phyloP scores from a whole-genome alignment of 1,140 invertebrate species.

The Papilio machaon region DNA sequence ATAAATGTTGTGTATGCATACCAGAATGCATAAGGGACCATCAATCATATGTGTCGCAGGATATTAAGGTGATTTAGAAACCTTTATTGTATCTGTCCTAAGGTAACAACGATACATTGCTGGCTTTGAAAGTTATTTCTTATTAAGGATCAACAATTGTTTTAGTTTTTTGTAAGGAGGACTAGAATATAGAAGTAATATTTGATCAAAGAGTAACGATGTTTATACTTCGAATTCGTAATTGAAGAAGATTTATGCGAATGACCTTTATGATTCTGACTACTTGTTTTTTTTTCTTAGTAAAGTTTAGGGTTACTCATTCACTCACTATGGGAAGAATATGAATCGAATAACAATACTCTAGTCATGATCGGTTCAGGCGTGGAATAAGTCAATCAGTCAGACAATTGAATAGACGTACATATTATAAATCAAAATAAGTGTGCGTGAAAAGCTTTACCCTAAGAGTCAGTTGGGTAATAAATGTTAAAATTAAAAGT shows the following conservation, averaged over 20 bases:
- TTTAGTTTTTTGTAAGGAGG: not conserved
- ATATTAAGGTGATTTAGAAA: conserved; percentile 39
- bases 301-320: too few species aligned
- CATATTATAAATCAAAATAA: too few species aligned
- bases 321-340: too few species aligned
- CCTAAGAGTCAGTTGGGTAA: too few species aligned
- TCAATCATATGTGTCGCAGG: conserved; percentile 57
- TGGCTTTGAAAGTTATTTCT: conserved; percentile 12
- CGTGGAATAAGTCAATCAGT: too few species aligned
- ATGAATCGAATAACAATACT: too few species aligned
- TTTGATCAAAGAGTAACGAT: too few species aligned
- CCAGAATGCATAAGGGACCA: conserved; percentile 28
- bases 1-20: conserved; percentile 23
- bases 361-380: too few species aligned
- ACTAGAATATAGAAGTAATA: not conserved
- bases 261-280: not conserved
- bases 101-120: conserved; percentile 17
- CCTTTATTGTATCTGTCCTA: conserved; percentile 24
- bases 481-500: not conserved
- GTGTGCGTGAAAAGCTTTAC: too few species aligned
- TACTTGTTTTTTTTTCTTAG: too few species aligned
- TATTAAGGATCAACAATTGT: not conserved
- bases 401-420: too few species aligned
- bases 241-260: not conserved
- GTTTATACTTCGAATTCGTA: too few species aligned